These are phyloP conservation scores for Hippocampus abdominalis DNA, from an alignment of 2,113 vertebrate species.

Conservation along the genomic window DNA sequence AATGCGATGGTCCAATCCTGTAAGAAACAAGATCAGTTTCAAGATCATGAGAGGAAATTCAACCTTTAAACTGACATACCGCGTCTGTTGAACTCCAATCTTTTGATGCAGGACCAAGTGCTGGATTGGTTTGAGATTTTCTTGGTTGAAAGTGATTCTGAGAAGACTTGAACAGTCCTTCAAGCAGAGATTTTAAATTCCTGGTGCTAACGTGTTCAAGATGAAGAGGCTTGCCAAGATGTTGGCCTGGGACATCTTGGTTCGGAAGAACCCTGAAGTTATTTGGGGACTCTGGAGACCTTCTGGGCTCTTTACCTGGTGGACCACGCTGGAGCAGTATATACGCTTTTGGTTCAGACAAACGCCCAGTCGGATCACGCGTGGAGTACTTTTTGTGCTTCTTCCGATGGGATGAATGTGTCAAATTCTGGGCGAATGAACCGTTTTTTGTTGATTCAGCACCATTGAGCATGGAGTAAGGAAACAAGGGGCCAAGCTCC, in stretches of 20 bases:
- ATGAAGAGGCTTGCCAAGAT: not conserved
- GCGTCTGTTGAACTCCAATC: constrained; percentile 1
- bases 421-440: not conserved
- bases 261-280: not conserved
- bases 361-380: not conserved
- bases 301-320: constrained; percentile 17
- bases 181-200: not conserved
- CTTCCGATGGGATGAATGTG: not conserved
- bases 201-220: not conserved
- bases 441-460: constrained; percentile 1
- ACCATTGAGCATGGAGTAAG: constrained; percentile 30
- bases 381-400: constrained; percentile 2
- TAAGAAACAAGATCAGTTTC: constrained; percentile 23
- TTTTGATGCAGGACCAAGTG: constrained; percentile 11
- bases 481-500: not conserved
- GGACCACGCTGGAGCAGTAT: constrained; percentile 42
- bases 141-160: constrained; percentile 5
- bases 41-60: not conserved
- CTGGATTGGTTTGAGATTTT: not conserved
- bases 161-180: not conserved
- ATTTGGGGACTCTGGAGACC: not conserved
- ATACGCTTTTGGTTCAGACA: constrained; percentile 20
- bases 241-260: not conserved
- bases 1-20: constrained; percentile 15
- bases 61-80: constrained; percentile 6